Base-by-base conservation (phyloP, 2,113 vertebrate genomes). In the Hymenochirus boettgeri region DNA sequence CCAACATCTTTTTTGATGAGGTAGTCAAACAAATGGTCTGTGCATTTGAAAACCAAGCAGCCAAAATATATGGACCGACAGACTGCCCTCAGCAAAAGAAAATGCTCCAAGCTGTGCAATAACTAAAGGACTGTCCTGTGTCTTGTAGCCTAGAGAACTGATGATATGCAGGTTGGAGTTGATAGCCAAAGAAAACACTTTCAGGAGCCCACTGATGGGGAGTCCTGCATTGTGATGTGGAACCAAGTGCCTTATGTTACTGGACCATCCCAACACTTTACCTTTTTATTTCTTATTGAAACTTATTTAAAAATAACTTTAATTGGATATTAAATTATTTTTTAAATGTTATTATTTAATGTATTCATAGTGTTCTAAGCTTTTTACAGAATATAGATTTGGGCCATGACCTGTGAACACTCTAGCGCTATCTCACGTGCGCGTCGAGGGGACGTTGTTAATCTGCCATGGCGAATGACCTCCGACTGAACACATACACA, bases 1-100 rank as follows among this genome's bases (percentile, higher is more conserved):
- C 83, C 18, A 62, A 64, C 2, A 4, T 88, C 5, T 90, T 90
- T 72, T 88, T 90, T 1, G 72, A 90, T 3, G 78, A 91, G 52
- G 88, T 88, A 58, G 82, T 87, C 10, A 90, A 90, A 73, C 74
- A 88, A 73, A 91, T 88, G 88, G 82, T 90, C 60, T 27, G 58
- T 2, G 87, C 88, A 46, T 90, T 91, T 17, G 85, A 89, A 71
- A 75, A 50, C 2, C 76, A 74, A 29, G 88, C 88, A 1, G 75
- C 72, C 0, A 57, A 48, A 3, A 76, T 87, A 23, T 85, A 84
- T 19, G 66, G 72, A 6, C 72, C 45, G 4, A n/a, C 56, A 33
- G n/a, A 12, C 25, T 4, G 5, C 2, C 39, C 26, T 66, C 70
- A 31, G 54, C 18, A 42, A 17, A 17, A 1, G 0, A 66, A 22